Evolutionary conservation across 1,140 invertebrate species (phyloP), one percentile per base, ranked within the genome.

Genomic region (Nylanderia fulva): DNA sequence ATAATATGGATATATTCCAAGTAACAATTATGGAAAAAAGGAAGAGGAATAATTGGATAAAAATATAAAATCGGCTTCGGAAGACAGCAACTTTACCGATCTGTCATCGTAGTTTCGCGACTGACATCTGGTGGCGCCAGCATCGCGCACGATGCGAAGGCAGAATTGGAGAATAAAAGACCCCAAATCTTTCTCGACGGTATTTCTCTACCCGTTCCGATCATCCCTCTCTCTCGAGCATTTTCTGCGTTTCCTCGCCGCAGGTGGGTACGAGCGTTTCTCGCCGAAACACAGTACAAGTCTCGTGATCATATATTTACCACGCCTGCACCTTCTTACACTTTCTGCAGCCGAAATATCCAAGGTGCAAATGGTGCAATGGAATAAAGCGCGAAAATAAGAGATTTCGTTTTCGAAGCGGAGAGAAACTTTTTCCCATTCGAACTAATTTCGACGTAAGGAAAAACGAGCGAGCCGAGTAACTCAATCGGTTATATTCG

Each of bases 301-400:
- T 5, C 48, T 8, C 27, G 9, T 29, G 15, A 52, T 52, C 76
- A 21, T 79, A 79, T 72, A 82, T 72, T 82, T 82, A 42, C 52
- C 58, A 80, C 18, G 36, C 33, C 66, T 82, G 52, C 77, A 82
- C 77, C 64, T 58, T 82, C 36, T 71, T 82, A 82, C 77, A 82
- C 77, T 82, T 82, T 82, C 77, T 82, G 66, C 52, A 58, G 77
- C 36, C 77, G 36, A 68, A 77, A 72, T 82, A 82, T 72, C 18
- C 1, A 27, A 82, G 77, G 77, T 82, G 77, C 66, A 82, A 82
- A 82, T 71, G 66, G 77, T 82, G 77, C 66, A 82, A 71, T 27
- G 77, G 42, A 58, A 72, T 72, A 82, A 80, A 82, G 77, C 77
- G 77, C 77, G 77, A 82, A 79, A 82, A 82, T 82, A 82, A 82